These are phyloP conservation scores for Anseranas semipalmata DNA, from an alignment of 2,113 vertebrate species.

Conservation along the genomic window DNA sequence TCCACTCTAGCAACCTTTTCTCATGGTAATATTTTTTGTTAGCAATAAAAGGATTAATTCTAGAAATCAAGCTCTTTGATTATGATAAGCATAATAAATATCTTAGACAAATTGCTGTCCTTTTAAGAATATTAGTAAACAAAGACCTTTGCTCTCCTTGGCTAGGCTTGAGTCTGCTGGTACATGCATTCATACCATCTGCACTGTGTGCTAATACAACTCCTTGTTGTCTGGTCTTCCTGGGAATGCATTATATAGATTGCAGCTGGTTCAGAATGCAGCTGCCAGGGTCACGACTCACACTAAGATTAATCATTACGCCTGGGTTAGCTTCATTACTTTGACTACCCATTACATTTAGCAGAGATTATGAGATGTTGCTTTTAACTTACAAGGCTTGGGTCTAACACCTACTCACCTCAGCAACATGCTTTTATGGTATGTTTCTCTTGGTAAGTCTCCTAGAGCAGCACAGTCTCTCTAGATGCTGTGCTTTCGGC, in stretches of 20 bases:
- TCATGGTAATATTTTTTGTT: conserved; percentile 61
- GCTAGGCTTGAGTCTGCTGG: conserved; percentile 42
- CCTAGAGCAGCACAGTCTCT: conserved; percentile 42
- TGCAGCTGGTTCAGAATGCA: conserved; percentile 78
- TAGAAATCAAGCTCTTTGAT: conserved; percentile 46
- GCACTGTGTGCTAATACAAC: conserved; percentile 66
- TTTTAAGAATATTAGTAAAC: conserved; percentile 72
- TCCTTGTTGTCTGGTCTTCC: conserved; percentile 75
- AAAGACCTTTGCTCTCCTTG: conserved; percentile 67
- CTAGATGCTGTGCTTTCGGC: conserved; percentile 34
- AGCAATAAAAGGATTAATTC: conserved; percentile 61
- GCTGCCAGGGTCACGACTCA: conserved; percentile 77
- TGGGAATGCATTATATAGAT: conserved; percentile 80
- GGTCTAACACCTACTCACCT: conserved; percentile 73
- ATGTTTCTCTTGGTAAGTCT: conserved; percentile 59
- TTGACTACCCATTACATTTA: conserved; percentile 77
- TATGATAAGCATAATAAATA: conserved; percentile 68
- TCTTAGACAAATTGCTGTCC: conserved; percentile 48
- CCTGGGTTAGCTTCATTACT: conserved; percentile 77
- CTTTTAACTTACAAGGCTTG: conserved; percentile 77
- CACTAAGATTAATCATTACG: conserved; percentile 79
- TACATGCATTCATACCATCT: conserved; percentile 60
- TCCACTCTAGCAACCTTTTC: conserved; percentile 31
- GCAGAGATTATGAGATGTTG: conserved; percentile 78
- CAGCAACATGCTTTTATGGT: conserved; percentile 28